phyloP scores from a whole-genome alignment of 2,888 invertebrate genomes.

The Leptopilina myrica region DNA sequence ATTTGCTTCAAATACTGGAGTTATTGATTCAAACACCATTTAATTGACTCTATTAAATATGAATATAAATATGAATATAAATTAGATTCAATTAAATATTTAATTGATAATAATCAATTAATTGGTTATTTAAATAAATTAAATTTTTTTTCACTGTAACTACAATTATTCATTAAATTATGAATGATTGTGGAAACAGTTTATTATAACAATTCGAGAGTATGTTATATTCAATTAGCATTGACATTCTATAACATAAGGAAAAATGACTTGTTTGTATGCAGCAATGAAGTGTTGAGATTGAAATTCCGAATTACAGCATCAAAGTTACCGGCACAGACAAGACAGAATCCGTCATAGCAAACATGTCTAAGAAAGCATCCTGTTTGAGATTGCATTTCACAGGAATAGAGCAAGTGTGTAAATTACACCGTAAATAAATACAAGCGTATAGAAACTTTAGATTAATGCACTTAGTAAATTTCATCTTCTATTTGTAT shows the following conservation, averaged over 20 bases:
- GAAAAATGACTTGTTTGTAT: not conserved
- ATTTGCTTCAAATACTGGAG: too few relatives aligned
- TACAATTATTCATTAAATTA: too few relatives aligned
- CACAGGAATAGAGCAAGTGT: constrained; percentile 47
- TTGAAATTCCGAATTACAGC: constrained; percentile 10
- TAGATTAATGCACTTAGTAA: constrained; percentile 8
- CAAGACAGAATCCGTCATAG: constrained; percentile 1
- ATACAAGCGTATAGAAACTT: not conserved
- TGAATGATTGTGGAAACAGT: too few relatives aligned
- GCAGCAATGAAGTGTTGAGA: not conserved
- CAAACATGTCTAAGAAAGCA: constrained; percentile 49
- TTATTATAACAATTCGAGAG: too few relatives aligned
- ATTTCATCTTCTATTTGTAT: not conserved
- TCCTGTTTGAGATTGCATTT: constrained; percentile 48
- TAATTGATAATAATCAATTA: too few relatives aligned
- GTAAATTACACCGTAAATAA: constrained; percentile 19
- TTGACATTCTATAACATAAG: not conserved
- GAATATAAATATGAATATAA: too few relatives aligned
- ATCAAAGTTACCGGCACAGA: constrained; percentile 6
- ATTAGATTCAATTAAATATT: too few relatives aligned
- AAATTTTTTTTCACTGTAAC: too few relatives aligned
- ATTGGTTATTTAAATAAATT: too few relatives aligned
- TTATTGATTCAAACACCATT: too few relatives aligned
- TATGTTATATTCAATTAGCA: not conserved
- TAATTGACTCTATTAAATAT: too few relatives aligned